These are phyloP conservation scores for Trichomycterus rosablanca DNA, from an alignment of 2,113 vertebrate genomes.

Conservation along the genomic window DNA sequence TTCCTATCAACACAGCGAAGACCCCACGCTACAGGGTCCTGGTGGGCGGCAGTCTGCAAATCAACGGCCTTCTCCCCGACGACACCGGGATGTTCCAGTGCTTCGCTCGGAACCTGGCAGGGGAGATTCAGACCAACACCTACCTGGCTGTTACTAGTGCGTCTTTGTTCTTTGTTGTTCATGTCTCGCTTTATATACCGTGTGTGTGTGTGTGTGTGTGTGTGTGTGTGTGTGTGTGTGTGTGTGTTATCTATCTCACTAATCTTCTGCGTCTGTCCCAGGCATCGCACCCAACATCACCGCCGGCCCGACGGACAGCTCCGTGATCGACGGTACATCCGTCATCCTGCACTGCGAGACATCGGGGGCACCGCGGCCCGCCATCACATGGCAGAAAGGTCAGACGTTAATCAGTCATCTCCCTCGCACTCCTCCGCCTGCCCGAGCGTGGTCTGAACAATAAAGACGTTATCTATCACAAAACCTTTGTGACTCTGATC, in stretches of 20 bases:
- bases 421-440: constrained; percentile 22
- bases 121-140: constrained; percentile 93
- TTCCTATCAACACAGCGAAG: constrained; percentile 75
- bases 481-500: constrained; percentile 13
- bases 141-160: constrained; percentile 96
- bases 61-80: constrained; percentile 85
- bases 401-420: constrained; percentile 37
- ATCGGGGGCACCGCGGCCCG: constrained; percentile 87
- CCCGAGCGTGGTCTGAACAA: constrained; percentile 2
- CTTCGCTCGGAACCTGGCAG: constrained; percentile 84
- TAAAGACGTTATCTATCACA: constrained; percentile 34
- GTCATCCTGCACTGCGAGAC: constrained; percentile 92
- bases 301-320: constrained; percentile 87
- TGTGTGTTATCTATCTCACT: constrained; percentile 18
- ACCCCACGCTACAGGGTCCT: constrained; percentile 82
- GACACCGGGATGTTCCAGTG: constrained; percentile 99
- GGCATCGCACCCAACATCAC: constrained; percentile 98
- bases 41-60: constrained; percentile 82
- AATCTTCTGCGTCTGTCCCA: constrained; percentile 45
- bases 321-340: constrained; percentile 90
- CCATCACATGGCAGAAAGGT: constrained; percentile 98
- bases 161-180: constrained; percentile 20
- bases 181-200: too few species aligned
- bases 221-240: not conserved
- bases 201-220: not conserved